Conservation (phyloP, 2,888 invertebrate species). For the Vandiemenella viatica region DNA sequence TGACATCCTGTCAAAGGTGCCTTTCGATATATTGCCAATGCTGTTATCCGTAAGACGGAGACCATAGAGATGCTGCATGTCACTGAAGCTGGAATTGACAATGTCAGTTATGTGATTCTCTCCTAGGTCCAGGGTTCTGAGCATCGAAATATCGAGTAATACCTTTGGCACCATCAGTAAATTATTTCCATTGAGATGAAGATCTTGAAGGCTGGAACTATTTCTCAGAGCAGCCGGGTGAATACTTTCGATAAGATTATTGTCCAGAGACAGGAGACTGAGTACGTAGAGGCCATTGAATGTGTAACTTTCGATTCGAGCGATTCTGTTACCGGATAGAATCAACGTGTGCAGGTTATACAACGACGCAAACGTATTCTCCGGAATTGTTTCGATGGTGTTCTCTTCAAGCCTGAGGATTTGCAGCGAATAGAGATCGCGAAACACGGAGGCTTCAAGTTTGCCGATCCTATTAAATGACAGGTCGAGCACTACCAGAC, state of each 20-base stretch:
- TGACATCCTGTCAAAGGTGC: constrained; percentile 61
- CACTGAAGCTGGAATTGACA: constrained; percentile 63
- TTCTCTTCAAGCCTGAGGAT: constrained; percentile 67
- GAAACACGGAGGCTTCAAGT: constrained; percentile 59
- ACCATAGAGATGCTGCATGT: constrained; percentile 64
- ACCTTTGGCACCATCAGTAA: constrained; percentile 58
- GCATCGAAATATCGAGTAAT: constrained; percentile 53
- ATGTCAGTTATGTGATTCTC: constrained; percentile 70
- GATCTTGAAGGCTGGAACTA: constrained; percentile 62
- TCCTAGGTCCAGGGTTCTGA: constrained; percentile 68
- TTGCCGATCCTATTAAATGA: constrained; percentile 60
- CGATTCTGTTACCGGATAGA: constrained; percentile 64
- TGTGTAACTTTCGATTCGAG: constrained; percentile 56
- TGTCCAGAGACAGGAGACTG: constrained; percentile 61
- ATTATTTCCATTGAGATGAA: constrained; percentile 70
- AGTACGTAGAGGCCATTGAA: constrained; percentile 62
- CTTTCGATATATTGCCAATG: constrained; percentile 62
- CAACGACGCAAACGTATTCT: constrained; percentile 61
- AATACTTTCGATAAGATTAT: constrained; percentile 59
- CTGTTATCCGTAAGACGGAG: constrained; percentile 73
- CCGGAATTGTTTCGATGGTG: constrained; percentile 56
- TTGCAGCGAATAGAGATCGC: constrained; percentile 64
- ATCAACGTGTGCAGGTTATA: constrained; percentile 67
- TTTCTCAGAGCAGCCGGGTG: constrained; percentile 62
- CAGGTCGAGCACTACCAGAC: constrained; percentile 60